Evolutionary conservation across 2,113 vertebrate species (phyloP), one percentile per base, ranked within the genome.

Genomic region (Arizona elegans): DNA sequence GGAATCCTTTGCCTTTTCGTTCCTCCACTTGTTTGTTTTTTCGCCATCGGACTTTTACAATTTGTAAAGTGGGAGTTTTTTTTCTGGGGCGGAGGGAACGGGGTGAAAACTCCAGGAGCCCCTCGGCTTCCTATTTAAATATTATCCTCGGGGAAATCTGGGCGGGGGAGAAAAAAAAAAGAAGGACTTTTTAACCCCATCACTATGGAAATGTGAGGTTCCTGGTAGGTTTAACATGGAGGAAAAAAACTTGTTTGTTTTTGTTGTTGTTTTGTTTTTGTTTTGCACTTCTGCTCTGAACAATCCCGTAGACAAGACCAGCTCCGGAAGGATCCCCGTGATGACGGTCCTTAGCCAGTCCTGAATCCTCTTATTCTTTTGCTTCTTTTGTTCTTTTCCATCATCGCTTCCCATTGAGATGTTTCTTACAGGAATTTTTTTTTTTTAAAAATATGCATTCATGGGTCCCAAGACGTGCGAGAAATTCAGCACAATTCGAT

Each of bases 1-100:
- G 98, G 98, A 98, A 98, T 97, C 92, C 96, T 97, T 26, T 95
- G 95, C 93, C 94, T 96, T 96, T 59, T 96, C 90, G 12, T 97
- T 97, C 97, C 98, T 98, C 98, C 98, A 96, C 94, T 98, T 98
- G 4, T 50, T 50, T 43, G 0, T 59, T 2, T 8, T 21, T 8
- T 3, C 17, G 5, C 56, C 56, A 59, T 24, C 94, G 94, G 58
- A 90, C 59, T 94, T 93, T 95, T 8, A 3, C 17, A 95, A 95
- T 96, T 95, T 94, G 92, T 95, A 97, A 92, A 56, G 95, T 91
- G 75, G 90, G 92, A 43, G 55, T 23, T 23, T 59, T 23, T 19
- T 93, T 95, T 90, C 92, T 87, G 93, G 38, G 85, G 13, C 1
- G 91, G 90, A 96, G 62, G 91, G 91, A 96, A 93, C 2, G 0